phyloP scores from a whole-genome alignment of 2,888 invertebrate species.

The Eulithis testata region DNA sequence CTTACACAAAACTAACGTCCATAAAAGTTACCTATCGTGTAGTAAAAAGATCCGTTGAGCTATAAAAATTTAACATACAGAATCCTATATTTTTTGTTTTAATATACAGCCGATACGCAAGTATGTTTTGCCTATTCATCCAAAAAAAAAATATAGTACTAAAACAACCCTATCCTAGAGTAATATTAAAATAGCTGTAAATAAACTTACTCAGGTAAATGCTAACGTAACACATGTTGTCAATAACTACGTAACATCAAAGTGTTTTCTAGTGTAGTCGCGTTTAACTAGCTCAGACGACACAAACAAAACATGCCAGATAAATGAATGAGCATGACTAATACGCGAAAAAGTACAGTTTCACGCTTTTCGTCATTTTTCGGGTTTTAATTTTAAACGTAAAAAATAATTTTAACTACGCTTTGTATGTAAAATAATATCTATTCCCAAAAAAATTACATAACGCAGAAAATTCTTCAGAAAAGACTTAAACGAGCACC shows the following conservation, averaged over 20 bases:
- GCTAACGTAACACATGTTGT: conserved; percentile 41
- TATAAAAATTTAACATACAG: no score
- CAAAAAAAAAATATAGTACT: no score
- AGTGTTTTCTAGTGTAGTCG: conserved; percentile 53
- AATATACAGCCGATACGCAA: no score
- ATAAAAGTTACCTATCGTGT: conserved; percentile 4
- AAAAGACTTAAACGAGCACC: conserved; percentile 56
- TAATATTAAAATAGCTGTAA: conserved; percentile 9
- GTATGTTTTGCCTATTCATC: no score
- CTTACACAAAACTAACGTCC: conserved; percentile 22
- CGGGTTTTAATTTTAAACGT: conserved; percentile 4
- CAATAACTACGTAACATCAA: conserved; percentile 54
- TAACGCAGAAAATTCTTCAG: conserved; percentile 9
- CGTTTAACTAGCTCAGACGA: conserved; percentile 32
- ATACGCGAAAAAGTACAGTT: conserved; percentile 17
- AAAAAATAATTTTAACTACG: neutral
- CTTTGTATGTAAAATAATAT: no score
- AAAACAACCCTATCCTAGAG: no score
- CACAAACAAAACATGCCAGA: conserved; percentile 26
- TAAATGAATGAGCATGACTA: conserved; percentile 38
- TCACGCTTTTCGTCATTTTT: conserved; percentile 21
- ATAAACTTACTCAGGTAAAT: conserved; percentile 19
- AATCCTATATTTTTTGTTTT: no score
- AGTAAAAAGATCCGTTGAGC: no score
- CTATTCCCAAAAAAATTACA: no score